Base-by-base conservation (phyloP, 2,888 invertebrate species). In the Leptinotarsa tumamoca region DNA sequence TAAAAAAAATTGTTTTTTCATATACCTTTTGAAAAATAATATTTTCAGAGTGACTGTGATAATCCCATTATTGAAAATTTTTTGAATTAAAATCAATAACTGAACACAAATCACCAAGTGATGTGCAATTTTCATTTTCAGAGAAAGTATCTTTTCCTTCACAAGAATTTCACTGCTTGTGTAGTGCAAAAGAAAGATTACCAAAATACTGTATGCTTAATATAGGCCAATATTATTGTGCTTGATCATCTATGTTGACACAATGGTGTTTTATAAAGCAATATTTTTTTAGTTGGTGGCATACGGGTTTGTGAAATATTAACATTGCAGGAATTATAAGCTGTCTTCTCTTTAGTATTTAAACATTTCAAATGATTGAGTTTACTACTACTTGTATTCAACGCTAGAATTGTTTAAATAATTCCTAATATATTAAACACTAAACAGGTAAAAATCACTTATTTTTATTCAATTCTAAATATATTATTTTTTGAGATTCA, bases 61-160 rank as follows among this genome's bases (percentile, higher is more conserved):
- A 63, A 63, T n/a, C 63, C 33, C 43, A 5, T 43, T 63, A 17
- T 33, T 17, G 7, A 18, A 63, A 33, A 63, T 15, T 18, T 43
- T 52, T 15, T 4, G 52, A 7, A 52, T 17, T 17, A 52, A 52
- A n/a, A 17, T 3, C n/a, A 52, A 33, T 33, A 43, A 63, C 63
- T 63, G 17, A 43, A 63, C 43, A 63, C 43, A n/a, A 58, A 21
- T 23, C 58, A 58, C 58, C n/a, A 23, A 43, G 63, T 43, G 43
- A 63, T 18, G 63, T 63, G 63, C 63, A 63, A 43, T 63, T 33
- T 63, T 61, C 43, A 61, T n/a, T 63, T 63, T 63, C 13, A 63
- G n/a, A 63, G 63, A 63, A 63, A 63, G 33, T 63, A 63, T 63
- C 63, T 63, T 63, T 63, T 63, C 63, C 63, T 63, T 63, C 63